Conservation (phyloP, 1,140 invertebrate species). For the Caerostris extrusa region DNA sequence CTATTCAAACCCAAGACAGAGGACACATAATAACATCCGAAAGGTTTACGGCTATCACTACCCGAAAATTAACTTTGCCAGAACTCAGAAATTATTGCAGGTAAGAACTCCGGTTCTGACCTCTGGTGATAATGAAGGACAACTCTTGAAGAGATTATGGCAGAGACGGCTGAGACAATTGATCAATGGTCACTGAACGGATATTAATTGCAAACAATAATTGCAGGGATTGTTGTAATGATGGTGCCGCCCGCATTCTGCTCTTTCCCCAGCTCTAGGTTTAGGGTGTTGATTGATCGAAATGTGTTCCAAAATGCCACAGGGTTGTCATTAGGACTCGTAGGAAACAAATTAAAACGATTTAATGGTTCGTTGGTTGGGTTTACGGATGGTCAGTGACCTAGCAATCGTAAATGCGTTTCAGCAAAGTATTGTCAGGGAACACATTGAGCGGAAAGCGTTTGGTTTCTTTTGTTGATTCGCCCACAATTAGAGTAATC, state of each 20-base stretch:
- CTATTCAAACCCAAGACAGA: background rate
- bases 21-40: background rate
- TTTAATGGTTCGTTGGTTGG: constrained; percentile 1
- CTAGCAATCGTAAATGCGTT: background rate
- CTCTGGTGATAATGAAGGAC: constrained; percentile 59
- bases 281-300: background rate
- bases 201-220: constrained; percentile 65
- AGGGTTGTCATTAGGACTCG: constrained; percentile 12
- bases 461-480: too few species aligned
- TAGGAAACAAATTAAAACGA: constrained; percentile 17
- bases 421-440: background rate
- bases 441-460: background rate
- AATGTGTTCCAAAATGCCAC: background rate
- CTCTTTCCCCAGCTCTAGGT: background rate
- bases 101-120: constrained; percentile 24
- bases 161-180: background rate
- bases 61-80: background rate
- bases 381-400: background rate
- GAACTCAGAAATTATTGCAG: constrained; percentile 11
- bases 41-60: background rate
- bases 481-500: too few species aligned
- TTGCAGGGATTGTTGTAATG: constrained; percentile 56
- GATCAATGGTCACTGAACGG: constrained; percentile 52
- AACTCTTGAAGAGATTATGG: constrained; percentile 16
- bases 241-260: constrained; percentile 6